These are phyloP conservation scores for Urocitellus parryii DNA, from an alignment of 2,113 vertebrate species.

Conservation along the genomic window DNA sequence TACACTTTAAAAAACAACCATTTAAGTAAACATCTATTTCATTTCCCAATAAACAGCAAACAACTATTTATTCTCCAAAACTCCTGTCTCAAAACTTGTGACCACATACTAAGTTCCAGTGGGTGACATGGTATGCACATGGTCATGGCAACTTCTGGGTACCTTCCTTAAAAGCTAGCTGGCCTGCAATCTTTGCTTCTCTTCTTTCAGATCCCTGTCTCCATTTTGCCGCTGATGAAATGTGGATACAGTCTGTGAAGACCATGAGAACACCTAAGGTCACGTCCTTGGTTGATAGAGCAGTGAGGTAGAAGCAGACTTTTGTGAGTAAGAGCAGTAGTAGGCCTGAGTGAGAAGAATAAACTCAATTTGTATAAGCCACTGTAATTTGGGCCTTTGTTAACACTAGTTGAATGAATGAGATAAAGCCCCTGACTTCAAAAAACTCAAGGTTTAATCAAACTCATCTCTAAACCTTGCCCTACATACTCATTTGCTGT, in stretches of 20 bases:
- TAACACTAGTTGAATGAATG: not conserved
- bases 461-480: not conserved
- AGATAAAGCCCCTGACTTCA: not conserved
- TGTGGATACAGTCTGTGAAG: too few relatives aligned
- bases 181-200: not conserved
- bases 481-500: not conserved
- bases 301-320: not conserved
- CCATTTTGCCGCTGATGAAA: not conserved
- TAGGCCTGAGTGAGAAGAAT: not conserved
- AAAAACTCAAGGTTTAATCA: not conserved
- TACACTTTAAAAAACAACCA: not conserved
- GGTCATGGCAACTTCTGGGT: not conserved
- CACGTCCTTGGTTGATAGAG: not conserved
- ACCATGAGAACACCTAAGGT: not conserved
- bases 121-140: rapidly evolving
- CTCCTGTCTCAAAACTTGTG: not conserved
- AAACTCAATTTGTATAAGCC: not conserved
- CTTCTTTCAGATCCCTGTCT: not conserved
- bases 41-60: not conserved
- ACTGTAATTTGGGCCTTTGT: not conserved
- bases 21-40: not conserved
- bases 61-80: not conserved
- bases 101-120: not conserved
- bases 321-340: not conserved
- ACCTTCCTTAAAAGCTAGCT: not conserved